Base-by-base conservation (phyloP, 2,113 vertebrate genomes). In the Sorex araneus region DNA sequence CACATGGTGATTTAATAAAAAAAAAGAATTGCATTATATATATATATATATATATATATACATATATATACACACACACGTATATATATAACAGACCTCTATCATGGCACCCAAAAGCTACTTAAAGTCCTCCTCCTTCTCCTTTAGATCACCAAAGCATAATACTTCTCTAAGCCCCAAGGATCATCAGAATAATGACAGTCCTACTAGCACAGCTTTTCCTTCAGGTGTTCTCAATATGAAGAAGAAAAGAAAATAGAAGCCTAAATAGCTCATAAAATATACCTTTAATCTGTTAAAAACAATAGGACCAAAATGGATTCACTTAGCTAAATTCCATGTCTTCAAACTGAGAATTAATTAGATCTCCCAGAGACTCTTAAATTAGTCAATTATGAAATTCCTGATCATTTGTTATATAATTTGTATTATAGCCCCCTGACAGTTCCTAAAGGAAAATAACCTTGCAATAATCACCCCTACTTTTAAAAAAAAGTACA, bases 151-250 rank as follows among this genome's bases (percentile, higher is more conserved):
- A 82, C 93, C 6, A 50, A 94, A 10, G 11, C 11, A 74, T 67
- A 25, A 23, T 40, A 90, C 21, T 64, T 60, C 95, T 70, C 3
- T 0, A 82, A 70, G 9, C 30, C 0, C 0, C 2, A 69, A 19
- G 28, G 27, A 8, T 5, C 3, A 45, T 47, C 43, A 64, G 30
- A 91, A 95, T 82, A 75, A 32, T 32, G 60, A 86, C 87, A 0
- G 0, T 71, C 32, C 45, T 79, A 5, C 45, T 94, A 64, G 0
- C 0, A 0, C 8, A 87, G 0, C 6, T n/a, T 43, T 0, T 3
- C 6, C 6, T 87, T 13, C 21, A 60, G 32, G 27, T 70, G 21
- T n/a, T n/a, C n/a, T n/a, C n/a, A n/a, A n/a, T n/a, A n/a, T n/a
- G n/a, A n/a, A n/a, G n/a, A n/a, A n/a, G n/a, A n/a, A n/a, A n/a